Percentiles rank a stretch among this genome's conserved stretches.
phyloP scores from a whole-genome alignment of 2,113 vertebrate genomes.

The Osmerus mordax region DNA sequence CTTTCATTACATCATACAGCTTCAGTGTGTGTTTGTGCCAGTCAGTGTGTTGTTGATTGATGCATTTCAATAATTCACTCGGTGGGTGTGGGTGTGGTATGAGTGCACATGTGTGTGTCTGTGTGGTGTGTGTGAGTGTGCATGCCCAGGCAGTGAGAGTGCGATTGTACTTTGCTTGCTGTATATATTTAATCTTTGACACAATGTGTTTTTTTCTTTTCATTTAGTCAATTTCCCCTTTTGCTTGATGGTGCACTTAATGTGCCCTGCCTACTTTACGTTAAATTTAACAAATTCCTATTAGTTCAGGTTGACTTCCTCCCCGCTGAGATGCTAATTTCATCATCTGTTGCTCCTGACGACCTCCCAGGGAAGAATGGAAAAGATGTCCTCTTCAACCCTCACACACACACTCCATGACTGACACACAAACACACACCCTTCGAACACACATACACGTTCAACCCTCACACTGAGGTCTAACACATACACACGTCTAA shows the following conservation, averaged over 20 bases:
- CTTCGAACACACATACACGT: too few species aligned
- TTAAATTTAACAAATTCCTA: slow-evolving; percentile 48
- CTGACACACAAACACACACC: too few species aligned
- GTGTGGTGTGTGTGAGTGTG: slow-evolving; percentile 1
- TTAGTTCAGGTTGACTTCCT: slow-evolving; percentile 37
- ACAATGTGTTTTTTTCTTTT: slow-evolving; percentile 5
- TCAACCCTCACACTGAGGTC: too few species aligned
- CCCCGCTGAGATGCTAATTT: slow-evolving; percentile 39
- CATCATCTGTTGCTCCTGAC: slow-evolving; percentile 40
- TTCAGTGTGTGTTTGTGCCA: background rate
- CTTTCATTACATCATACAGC: background rate
- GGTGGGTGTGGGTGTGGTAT: background rate
- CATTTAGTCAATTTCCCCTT: slow-evolving; percentile 34
- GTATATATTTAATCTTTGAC: slow-evolving; percentile 19
- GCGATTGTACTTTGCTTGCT: slow-evolving; percentile 3
- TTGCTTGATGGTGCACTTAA: slow-evolving; percentile 32
- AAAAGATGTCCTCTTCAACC: slow-evolving; percentile 12
- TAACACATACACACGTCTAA: too few species aligned
- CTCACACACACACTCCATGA: background rate
- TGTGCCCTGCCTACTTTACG: slow-evolving; percentile 35
- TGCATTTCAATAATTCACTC: too few species aligned
- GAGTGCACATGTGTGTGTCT: background rate
- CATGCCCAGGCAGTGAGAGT: background rate
- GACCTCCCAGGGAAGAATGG: slow-evolving; percentile 6
- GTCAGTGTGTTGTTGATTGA: too few species aligned